Base-by-base conservation (phyloP, 1,140 invertebrate species). In the Batillaria attramentaria region DNA sequence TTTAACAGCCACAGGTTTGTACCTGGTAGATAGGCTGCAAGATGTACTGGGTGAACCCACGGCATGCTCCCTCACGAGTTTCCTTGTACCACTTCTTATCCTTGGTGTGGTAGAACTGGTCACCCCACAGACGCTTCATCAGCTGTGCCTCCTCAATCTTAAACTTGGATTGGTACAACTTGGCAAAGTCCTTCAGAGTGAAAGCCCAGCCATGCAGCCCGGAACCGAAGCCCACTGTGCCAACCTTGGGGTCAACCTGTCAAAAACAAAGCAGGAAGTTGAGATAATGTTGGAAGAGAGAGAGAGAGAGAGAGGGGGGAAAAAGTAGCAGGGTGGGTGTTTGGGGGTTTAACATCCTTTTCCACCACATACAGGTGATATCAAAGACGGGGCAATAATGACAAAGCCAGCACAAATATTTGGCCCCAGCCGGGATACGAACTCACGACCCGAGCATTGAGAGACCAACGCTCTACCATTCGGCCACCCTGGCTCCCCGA, bases 181-280 rank as follows among this genome's bases (percentile, higher is more conserved):
- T 97, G 77, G 98, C 94, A 93, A 99, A 99, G 93, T 99, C 98
- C 93, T 99, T 99, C 57, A 99, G 93, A 72, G 98, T 99, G 91
- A 99, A 99, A 74, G 99, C 99, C 99, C 99, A 99, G 75, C 98
- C 98, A 91, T 99, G 99, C 72, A 99, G 95, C 69, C 93, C 99
- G 50, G 98, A 99, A 81, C 99, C 99, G 92, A 99, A 99, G 90
- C 99, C 99, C 82, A 99, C 98, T 81, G 97, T 99, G 89, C 98
- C 99, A 92, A 97, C 97, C 92, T 96, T 96, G 75, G 98, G 98
- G 91, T 99, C 97, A 85, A 99, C 94, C 94, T 94, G 79, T 66
- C 89, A 79, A 42, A 68, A 57, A 31, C 28, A 75, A 79, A 68
- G 28, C 39, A 28, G 13, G n/a, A n/a, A n/a, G n/a, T n/a, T n/a